Evolutionary conservation across 2,113 vertebrate species (phyloP), one percentile per base, ranked within the genome.

Genomic region (Setophaga petechia): DNA sequence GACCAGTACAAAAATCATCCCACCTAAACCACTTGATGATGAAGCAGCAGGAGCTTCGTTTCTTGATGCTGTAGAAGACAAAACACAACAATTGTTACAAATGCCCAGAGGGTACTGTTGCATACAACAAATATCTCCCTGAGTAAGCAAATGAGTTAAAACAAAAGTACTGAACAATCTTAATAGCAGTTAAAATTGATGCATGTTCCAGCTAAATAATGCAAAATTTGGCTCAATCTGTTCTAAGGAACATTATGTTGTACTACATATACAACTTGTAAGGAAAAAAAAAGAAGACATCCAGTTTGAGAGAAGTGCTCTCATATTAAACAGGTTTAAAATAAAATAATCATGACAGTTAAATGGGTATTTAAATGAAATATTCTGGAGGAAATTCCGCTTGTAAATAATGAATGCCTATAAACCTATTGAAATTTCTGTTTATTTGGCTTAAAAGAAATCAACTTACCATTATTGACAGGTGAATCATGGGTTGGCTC

Each of bases 1-100:
- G 39, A 99, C 41, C 54, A 99, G 89, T 8, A 98, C 76, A 28
- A 99, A 97, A 5, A 97, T 97, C 24, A 98, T 95, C 12, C 98
- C 99, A 4, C 98, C 93, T 2, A 96, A 92, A 4, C 93, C 93
- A 7, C 98, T 93, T 37, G 97, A 71, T 0, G 93, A 25, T 20
- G 88, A 87, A 59, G 51, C 3, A 94, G 90, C 4, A 94, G 90
- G 49, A n/a, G 11, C 95, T 96, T 94, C 97, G 27, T 85, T 66
- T 91, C 74, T 28, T 69, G 69, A 46, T 93, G 78, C 91, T 95
- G 90, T 96, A 33, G 66, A 96, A 94, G 82, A 54, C 69, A 95
- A 93, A 37, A 86, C 19, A 96, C 41, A 87, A 44, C 12, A 82
- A 61, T 79, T 82, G 76, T 5, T 78, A 57, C 5, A 93, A 63